Base-by-base conservation (phyloP, 1,140 invertebrate genomes). In the Cydia amplana region DNA sequence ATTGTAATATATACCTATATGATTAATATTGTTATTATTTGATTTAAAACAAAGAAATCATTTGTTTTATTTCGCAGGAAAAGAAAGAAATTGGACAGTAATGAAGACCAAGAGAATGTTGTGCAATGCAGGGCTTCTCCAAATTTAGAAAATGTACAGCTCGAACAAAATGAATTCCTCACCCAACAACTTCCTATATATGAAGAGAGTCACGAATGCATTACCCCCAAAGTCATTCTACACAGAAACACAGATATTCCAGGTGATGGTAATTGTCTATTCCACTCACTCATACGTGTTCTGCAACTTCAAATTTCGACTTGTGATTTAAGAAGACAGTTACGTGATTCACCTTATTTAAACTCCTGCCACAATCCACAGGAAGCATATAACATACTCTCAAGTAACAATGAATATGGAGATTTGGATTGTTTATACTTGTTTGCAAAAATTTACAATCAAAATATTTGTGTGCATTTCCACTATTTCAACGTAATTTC, bases 401-500 rank as follows among this genome's bases (percentile, higher is more conserved):
- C 75, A 77, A 81, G 78, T 23, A 76, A 1, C 46, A 81, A 77
- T 74, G 78, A 79, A 10, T 78, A 75, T 25, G 78, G 78, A 81
- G 80, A 81, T 81, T 81, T 81, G 75, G 76, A 79, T 81, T 81
- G 75, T 77, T 76, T 79, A 12, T 78, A 77, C 70, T 79, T 82
- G 43, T 82, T 82, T 70, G 25, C 80, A 72, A 82, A 79, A 79
- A 76, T 75, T 12, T 79, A 81, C 78, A 77, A 78, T 81, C 80
- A 81, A 81, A 79, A 81, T 81, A 36, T 81, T 79, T 81, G 80
- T 78, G 80, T 81, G 20, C 80, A 81, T 81, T 81, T 28, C 70
- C n/a, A 20, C 40, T 79, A 23, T 77, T 81, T 46, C 76, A 79
- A 79, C 78, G 23, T 78, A 65, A 78, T 12, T 75, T 28, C 80